Evolutionary conservation across 1,140 invertebrate species (phyloP).

Genomic region (Apis florea): DNA sequence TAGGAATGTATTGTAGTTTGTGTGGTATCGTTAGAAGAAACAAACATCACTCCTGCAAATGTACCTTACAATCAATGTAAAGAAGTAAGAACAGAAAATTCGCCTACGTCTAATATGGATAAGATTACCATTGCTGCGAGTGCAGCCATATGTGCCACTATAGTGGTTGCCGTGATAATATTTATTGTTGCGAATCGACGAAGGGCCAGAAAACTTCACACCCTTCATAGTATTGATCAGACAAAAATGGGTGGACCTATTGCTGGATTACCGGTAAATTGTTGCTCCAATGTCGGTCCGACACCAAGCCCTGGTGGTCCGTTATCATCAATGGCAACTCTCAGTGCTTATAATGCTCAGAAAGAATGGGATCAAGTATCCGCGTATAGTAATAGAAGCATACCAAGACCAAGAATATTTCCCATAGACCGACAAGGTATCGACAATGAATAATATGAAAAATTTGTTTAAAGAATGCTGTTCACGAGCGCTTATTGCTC

Average conservation of each 20-base stretch:
- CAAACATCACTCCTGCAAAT: constrained; percentile 90
- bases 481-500: no score
- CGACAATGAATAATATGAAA: neutral
- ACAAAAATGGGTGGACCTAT: constrained; percentile 86
- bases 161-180: constrained; percentile 92
- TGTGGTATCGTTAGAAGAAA: constrained; percentile 93
- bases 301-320: constrained; percentile 88
- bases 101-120: constrained; percentile 93
- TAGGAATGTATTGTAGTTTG: constrained; percentile 96
- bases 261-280: constrained; percentile 86
- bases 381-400: constrained; percentile 93
- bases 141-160: constrained; percentile 95
- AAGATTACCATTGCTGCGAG: constrained; percentile 96
- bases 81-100: constrained; percentile 91
- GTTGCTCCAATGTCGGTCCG: constrained; percentile 86
- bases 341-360: constrained; percentile 90
- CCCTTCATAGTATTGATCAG: constrained; percentile 83
- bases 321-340: constrained; percentile 89
- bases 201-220: constrained; percentile 87
- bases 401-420: constrained; percentile 91
- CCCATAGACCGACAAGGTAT: constrained; percentile 85
- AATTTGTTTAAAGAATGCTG: neutral
- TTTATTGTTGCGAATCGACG: constrained; percentile 91
- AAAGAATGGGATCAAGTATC: constrained; percentile 97
- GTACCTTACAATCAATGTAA: constrained; percentile 93